Evolutionary conservation across 2,888 invertebrate species (phyloP).

Genomic region (Dione juno): DNA sequence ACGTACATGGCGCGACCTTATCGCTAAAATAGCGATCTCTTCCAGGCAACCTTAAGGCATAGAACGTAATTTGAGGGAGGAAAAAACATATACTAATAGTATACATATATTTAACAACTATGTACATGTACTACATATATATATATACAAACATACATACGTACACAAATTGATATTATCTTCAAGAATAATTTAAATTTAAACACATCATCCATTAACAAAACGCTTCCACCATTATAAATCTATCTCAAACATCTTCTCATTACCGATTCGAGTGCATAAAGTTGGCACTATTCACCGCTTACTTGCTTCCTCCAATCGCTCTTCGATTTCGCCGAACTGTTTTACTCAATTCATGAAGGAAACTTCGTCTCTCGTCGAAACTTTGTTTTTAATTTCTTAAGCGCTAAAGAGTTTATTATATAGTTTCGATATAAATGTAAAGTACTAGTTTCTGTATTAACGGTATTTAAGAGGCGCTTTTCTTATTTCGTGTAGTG

Average conservation of each 20-base stretch:
- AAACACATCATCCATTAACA: neutral
- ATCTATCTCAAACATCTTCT: constrained; percentile 23
- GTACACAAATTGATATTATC: no score
- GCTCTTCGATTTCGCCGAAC: constrained; percentile 30
- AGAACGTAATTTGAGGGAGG: no score
- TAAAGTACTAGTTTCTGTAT: neutral
- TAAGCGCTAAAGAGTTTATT: constrained; percentile 18
- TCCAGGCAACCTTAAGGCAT: no score
- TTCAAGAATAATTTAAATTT: no score
- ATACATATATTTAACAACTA: no score
- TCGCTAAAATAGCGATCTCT: no score
- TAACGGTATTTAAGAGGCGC: neutral
- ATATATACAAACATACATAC: no score
- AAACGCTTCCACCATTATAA: constrained; percentile 20
- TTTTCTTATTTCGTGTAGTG: no score
- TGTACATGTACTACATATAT: no score
- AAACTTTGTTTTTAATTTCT: constrained; percentile 20
- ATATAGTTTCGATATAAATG: constrained; percentile 6
- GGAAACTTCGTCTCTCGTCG: constrained; percentile 11
- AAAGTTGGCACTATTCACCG: constrained; percentile 34
- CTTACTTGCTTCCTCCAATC: constrained; percentile 27
- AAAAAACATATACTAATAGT: no score
- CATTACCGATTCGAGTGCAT: constrained; percentile 15
- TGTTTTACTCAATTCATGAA: constrained; percentile 27
- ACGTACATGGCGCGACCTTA: no score